Evolutionary conservation across 2,113 vertebrate species (phyloP).

Genomic region (Athene noctua): DNA sequence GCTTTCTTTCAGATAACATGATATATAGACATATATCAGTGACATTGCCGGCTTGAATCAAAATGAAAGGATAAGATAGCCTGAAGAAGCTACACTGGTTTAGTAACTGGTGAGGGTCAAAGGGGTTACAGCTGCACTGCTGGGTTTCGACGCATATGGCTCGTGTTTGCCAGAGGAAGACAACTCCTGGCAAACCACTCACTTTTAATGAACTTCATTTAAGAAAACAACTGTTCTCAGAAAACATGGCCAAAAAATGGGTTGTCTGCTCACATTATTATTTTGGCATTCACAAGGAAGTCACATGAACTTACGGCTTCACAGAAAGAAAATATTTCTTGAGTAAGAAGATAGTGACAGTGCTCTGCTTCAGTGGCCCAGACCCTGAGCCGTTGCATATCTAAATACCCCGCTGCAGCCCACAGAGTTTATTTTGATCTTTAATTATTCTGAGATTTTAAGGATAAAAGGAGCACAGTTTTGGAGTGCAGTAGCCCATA

Average conservation of each 20-base stretch:
- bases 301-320: not conserved
- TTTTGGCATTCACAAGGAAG: not conserved
- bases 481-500: not conserved
- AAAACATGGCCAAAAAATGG: not conserved
- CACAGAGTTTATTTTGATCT: not conserved
- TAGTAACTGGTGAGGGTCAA: constrained; percentile 48
- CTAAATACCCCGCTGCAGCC: not conserved
- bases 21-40: constrained; percentile 54
- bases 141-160: not conserved
- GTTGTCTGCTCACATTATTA: constrained; percentile 27
- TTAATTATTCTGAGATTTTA: not conserved
- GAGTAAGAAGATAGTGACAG: not conserved
- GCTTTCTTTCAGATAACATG: not conserved
- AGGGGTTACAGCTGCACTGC: not conserved
- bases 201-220: constrained; percentile 49
- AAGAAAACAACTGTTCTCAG: constrained; percentile 23
- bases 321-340: not conserved
- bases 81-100: constrained; percentile 9
- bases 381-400: not conserved
- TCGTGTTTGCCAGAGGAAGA: constrained; percentile 8
- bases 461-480: not conserved
- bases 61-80: constrained; percentile 30
- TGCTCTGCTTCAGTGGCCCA: not conserved
- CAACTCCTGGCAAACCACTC: constrained; percentile 48
- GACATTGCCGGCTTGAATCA: constrained; percentile 46